phyloP scores from a whole-genome alignment of 2,797 vertebrate species.

The Toxotes lorentzi region DNA sequence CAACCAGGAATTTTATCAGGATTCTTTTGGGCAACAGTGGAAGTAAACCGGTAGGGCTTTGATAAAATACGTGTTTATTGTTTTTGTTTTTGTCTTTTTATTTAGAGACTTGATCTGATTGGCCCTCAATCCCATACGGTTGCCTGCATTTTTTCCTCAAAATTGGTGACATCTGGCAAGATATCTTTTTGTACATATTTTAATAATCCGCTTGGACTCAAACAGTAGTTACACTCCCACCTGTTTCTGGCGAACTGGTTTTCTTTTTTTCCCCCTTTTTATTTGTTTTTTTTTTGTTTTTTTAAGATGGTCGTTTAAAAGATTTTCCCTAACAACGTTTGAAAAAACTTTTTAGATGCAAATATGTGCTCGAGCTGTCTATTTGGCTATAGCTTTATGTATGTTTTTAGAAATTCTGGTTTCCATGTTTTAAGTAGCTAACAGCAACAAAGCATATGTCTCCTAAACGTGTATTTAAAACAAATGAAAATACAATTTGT shows the following conservation, averaged over 20 bases:
- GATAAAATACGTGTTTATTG: conserved; percentile 71
- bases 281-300: conserved; percentile 78
- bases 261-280: conserved; percentile 82
- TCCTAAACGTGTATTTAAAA: conserved; percentile 92
- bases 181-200: conserved; percentile 97
- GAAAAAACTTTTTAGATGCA: conserved; percentile 86
- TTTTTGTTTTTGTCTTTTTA: conserved; percentile 77
- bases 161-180: conserved; percentile 96
- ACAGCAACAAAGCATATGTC: conserved; percentile 86
- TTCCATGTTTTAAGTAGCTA: conserved; percentile 92
- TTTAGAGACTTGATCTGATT: conserved; percentile 93
- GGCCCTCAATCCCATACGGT: conserved; percentile 90
- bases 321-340: conserved; percentile 74
- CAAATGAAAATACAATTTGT: conserved; percentile 92
- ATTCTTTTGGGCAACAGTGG: conserved; percentile 99
- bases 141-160: conserved; percentile 83
- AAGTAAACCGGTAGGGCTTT: conserved; percentile 92
- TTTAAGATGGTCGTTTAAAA: conserved; percentile 81
- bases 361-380: conserved; percentile 91
- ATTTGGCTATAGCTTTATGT: conserved; percentile 94
- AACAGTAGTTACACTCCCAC: conserved; percentile 92
- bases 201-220: conserved; percentile 96
- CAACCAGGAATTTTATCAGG: conserved; percentile 99
- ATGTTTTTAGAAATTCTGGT: conserved; percentile 93
- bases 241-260: conserved; percentile 96